Base-by-base conservation (phyloP, 2,888 invertebrate genomes). In the Euplagia quadripunctaria region DNA sequence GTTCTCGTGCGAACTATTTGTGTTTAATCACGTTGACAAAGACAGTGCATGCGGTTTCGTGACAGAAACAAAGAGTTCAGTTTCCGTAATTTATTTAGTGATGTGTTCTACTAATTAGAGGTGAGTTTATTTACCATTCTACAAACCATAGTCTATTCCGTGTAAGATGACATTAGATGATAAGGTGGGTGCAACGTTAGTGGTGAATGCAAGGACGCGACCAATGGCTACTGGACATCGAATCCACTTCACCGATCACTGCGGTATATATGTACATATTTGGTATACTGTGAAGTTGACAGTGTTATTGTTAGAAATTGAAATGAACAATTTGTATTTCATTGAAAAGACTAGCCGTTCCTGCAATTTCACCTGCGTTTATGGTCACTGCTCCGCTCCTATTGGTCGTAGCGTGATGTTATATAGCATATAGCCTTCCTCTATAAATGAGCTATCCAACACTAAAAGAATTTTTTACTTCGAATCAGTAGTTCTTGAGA, bases 171-270 rank as follows among this genome's bases (percentile, higher is more conserved):
- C 90, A 93, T 94, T 94, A 88, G 87, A 85, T 93, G 94, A 94
- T 95, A 94, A 94, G 91, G 89, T 90, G 88, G 88, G 88, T 87
- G 87, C 89, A 83, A 78, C 75, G 81, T 85, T 82, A 85, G 87
- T 88, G 88, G 93, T 94, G 94, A 94, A 95, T 82, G 95, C 94
- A 95, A 95, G 95, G 95, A 94, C 95, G 90, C 86, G 81, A 83
- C 78, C 81, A 66, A 85, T 83, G 79, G 76, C 80, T 79, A 83
- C 78, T 83, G 85, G 83, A 85, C 82, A 82, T 85, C 85, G 83
- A 88, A 87, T 85, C 79, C 85, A 84, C 85, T 82, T 84, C 79
- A 80, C 80, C 82, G 78, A 67, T 69, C 69, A 82, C 77, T 76
- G 79, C 76, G 76, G 82, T 14, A 12, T 81, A 76, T 41, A n/a